phyloP scores from a whole-genome alignment of 1,140 invertebrate species.

The Pantala flavescens region DNA sequence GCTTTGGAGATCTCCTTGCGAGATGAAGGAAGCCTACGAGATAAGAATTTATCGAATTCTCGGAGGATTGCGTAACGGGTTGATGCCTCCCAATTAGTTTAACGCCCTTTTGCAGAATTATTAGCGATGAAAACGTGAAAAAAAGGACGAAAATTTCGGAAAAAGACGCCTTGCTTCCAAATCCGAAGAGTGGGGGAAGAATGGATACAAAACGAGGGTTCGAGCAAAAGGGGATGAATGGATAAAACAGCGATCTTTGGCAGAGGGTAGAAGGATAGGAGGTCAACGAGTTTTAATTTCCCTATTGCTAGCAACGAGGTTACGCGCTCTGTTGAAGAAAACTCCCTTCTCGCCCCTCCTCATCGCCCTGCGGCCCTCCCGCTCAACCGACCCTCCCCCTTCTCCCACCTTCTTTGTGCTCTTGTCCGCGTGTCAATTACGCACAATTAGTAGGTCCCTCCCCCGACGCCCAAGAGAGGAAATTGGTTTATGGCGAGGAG shows the following conservation, averaged over 20 bases:
- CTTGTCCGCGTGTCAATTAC: constrained; percentile 3
- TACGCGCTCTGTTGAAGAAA: background rate
- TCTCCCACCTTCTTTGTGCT: background rate
- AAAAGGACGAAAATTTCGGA: background rate
- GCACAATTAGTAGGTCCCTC: background rate
- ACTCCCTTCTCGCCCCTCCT: background rate
- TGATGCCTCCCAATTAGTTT: too few species aligned
- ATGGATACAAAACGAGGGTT: background rate
- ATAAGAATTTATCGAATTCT: too few species aligned
- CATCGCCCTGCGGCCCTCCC: background rate
- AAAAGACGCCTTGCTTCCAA: too few species aligned
- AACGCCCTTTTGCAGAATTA: too few species aligned
- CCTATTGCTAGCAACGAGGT: background rate
- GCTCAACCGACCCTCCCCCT: background rate
- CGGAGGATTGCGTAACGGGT: too few species aligned
- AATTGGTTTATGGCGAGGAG: background rate
- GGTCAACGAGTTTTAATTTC: background rate
- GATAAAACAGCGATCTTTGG: background rate
- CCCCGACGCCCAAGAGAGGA: background rate
- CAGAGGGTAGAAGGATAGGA: background rate
- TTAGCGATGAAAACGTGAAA: too few species aligned
- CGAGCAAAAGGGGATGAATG: background rate
- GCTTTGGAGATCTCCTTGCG: too few species aligned
- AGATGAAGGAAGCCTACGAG: too few species aligned
- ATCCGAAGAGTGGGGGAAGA: background rate